phyloP scores from a whole-genome alignment of 2,888 invertebrate species.

The Platycheirus albimanus region DNA sequence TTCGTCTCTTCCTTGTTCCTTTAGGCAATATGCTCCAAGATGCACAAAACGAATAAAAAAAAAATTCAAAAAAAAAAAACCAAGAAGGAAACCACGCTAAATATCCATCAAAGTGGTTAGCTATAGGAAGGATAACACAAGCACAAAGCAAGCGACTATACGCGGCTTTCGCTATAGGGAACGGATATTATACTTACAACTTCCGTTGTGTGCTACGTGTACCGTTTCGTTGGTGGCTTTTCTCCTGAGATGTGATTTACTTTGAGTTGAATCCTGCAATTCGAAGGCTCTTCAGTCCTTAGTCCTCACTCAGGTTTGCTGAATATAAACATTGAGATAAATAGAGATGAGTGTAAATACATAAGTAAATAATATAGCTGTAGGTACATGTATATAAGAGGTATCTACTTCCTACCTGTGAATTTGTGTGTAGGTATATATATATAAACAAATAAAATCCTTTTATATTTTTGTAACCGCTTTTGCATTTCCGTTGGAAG shows the following conservation, averaged over 20 bases:
- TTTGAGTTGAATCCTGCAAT: slow-evolving; percentile 72
- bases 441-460: slow-evolving; percentile 41
- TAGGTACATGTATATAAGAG: slow-evolving; percentile 1
- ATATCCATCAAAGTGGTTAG: slow-evolving; percentile 72
- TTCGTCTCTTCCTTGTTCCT: no score
- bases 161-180: slow-evolving; percentile 61
- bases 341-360: slow-evolving; percentile 51
- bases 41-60: slow-evolving; percentile 11
- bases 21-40: slow-evolving; percentile 45
- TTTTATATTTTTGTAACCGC: slow-evolving; percentile 44
- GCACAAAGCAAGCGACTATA: slow-evolving; percentile 56
- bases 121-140: slow-evolving; percentile 60
- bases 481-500: slow-evolving; percentile 66
- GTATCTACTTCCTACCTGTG: slow-evolving; percentile 5
- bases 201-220: slow-evolving; percentile 40
- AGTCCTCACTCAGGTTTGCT: slow-evolving; percentile 34
- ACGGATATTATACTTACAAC: slow-evolving; percentile 65
- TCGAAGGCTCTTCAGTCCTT: no score
- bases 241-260: slow-evolving; percentile 72
- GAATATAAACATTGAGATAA: slow-evolving; percentile 1
- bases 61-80: background rate
- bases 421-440: background rate
- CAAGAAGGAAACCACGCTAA: slow-evolving; percentile 54
- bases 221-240: slow-evolving; percentile 44
- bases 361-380: no score